phyloP scores from a whole-genome alignment of 1,140 invertebrate species.

The Cotesia glomerata region DNA sequence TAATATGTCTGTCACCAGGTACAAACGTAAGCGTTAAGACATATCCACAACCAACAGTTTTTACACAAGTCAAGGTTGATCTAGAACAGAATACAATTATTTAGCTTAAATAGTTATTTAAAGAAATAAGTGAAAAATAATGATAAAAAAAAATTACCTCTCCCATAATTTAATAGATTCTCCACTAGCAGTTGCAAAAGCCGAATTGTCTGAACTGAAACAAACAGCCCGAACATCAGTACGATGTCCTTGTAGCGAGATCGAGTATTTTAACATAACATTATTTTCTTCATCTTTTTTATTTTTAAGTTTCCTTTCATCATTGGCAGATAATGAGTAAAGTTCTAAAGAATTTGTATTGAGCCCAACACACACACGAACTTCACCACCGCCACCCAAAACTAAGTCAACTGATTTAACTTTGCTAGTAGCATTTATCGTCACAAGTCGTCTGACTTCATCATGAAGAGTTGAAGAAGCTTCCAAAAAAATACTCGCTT shows the following conservation, averaged over 20 bases:
- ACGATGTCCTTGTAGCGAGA: slow-evolving; percentile 78
- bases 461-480: slow-evolving; percentile 68
- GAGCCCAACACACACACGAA: slow-evolving; percentile 69
- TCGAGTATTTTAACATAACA: slow-evolving; percentile 58
- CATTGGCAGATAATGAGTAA: slow-evolving; percentile 65
- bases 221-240: slow-evolving; percentile 84
- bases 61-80: slow-evolving; percentile 78
- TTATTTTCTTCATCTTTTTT: slow-evolving; percentile 62
- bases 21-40: slow-evolving; percentile 81
- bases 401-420: slow-evolving; percentile 74
- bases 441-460: slow-evolving; percentile 74
- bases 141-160: slow-evolving; percentile 64
- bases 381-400: slow-evolving; percentile 71
- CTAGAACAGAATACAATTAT: slow-evolving; percentile 58
- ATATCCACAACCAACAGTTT: slow-evolving; percentile 76
- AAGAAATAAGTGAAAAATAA: not conserved
- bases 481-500: slow-evolving; percentile 39
- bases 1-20: slow-evolving; percentile 89
- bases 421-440: slow-evolving; percentile 72
- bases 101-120: slow-evolving; percentile 24
- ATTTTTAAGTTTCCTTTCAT: not conserved
- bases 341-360: slow-evolving; percentile 76
- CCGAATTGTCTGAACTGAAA: slow-evolving; percentile 91
- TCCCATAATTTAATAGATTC: slow-evolving; percentile 95
- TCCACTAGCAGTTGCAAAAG: slow-evolving; percentile 82